Evolutionary conservation across 1,140 invertebrate species (phyloP).

Genomic region (Ceratina calcarata): DNA sequence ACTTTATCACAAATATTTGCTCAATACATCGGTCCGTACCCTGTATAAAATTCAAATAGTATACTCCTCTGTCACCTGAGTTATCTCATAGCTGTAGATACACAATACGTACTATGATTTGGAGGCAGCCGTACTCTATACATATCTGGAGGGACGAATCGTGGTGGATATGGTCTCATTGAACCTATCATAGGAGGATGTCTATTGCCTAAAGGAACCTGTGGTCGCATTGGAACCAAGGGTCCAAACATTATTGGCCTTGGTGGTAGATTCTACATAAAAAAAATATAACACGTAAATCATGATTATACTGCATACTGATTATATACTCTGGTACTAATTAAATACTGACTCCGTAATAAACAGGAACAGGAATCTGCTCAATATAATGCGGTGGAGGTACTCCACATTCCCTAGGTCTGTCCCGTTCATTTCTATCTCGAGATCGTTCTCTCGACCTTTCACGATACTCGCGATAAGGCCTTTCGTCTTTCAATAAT

Average conservation of each 20-base stretch:
- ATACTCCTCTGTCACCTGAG: neutral
- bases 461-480: constrained; percentile 41
- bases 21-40: constrained; percentile 55
- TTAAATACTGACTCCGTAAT: constrained; percentile 56
- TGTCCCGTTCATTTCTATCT: constrained; percentile 49
- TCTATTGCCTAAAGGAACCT: constrained; percentile 48
- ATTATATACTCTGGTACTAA: no score
- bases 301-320: no score
- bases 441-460: constrained; percentile 39
- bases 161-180: constrained; percentile 57
- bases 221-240: constrained; percentile 58
- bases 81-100: constrained; percentile 3
- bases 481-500: constrained; percentile 25
- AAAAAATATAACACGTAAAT: no score
- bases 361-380: constrained; percentile 60
- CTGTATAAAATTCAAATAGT: constrained; percentile 36
- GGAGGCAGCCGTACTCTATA: constrained; percentile 49
- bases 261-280: constrained; percentile 48
- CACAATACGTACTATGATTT: constrained; percentile 51
- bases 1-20: neutral
- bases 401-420: constrained; percentile 51
- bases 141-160: constrained; percentile 56
- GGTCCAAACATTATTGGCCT: constrained; percentile 63
- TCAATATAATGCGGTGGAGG: constrained; percentile 46
- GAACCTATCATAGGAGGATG: constrained; percentile 53